Percentiles rank a stretch among this genome's conserved stretches.
phyloP scores from a whole-genome alignment of 2,888 invertebrate species.

The Eupithecia dodoneata region DNA sequence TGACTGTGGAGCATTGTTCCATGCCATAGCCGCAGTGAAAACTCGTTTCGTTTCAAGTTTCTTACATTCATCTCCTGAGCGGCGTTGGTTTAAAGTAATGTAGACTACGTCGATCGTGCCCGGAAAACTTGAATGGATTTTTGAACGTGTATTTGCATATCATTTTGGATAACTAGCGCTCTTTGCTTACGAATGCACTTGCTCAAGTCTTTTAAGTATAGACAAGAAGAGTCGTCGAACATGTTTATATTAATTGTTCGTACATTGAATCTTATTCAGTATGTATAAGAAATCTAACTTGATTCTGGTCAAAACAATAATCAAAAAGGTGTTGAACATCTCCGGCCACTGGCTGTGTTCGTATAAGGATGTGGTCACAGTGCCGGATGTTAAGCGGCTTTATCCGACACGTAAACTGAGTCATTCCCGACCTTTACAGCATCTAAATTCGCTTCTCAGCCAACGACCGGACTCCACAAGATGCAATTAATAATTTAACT shows the following conservation, averaged over 20 bases:
- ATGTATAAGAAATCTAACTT: background rate
- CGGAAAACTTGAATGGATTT: slow-evolving; percentile 23
- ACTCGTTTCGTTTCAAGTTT: slow-evolving; percentile 67
- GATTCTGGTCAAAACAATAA: background rate
- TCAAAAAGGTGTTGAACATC: slow-evolving; percentile 23
- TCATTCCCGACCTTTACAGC: slow-evolving; percentile 74
- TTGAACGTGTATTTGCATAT: background rate
- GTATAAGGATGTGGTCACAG: background rate
- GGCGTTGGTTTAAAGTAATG: slow-evolving; percentile 26
- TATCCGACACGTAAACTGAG: slow-evolving; percentile 60
- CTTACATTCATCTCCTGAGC: slow-evolving; percentile 53
- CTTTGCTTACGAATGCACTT: background rate
- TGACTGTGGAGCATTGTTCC: slow-evolving; percentile 61
- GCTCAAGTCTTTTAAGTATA: background rate
- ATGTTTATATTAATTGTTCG: background rate
- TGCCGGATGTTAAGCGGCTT: slow-evolving; percentile 26
- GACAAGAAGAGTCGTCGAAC: background rate
- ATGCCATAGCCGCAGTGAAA: slow-evolving; percentile 54
- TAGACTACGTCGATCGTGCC: slow-evolving; percentile 17
- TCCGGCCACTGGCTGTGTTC: slow-evolving; percentile 27
- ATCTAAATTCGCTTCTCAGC: slow-evolving; percentile 70
- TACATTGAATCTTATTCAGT: background rate
- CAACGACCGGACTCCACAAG: slow-evolving; percentile 58
- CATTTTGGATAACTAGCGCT: background rate
- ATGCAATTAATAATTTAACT: slow-evolving; percentile 25